Percentiles rank a stretch among this genome's conserved stretches.
Conservation (phyloP, 2,113 vertebrate species). For the Sphyrna mokarran region DNA sequence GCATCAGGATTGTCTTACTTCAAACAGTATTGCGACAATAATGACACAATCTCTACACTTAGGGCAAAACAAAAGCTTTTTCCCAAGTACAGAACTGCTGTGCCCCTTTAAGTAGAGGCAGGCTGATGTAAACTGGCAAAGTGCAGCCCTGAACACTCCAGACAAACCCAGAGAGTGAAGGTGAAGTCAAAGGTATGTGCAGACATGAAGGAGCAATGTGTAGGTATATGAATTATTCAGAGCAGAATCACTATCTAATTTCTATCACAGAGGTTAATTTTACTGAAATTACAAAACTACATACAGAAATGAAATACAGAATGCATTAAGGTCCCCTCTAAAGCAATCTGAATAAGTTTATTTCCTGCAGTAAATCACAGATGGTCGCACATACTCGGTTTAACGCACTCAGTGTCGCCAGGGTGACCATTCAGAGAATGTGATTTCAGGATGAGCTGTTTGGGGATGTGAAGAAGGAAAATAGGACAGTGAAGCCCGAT, state of each 20-base stretch:
- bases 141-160: neutral
- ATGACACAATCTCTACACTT: neutral
- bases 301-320: neutral
- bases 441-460: neutral
- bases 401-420: neutral
- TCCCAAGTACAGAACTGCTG: neutral
- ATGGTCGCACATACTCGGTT: neutral
- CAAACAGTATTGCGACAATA: neutral
- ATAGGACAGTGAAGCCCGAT: neutral
- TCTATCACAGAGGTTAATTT: neutral
- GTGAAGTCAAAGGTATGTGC: neutral
- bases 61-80: neutral
- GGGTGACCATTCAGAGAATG: neutral
- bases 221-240: slow-evolving; percentile 3
- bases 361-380: neutral
- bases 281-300: neutral
- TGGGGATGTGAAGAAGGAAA: neutral
- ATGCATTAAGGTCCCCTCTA: neutral
- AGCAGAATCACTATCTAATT: neutral
- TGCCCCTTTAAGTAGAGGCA: neutral
- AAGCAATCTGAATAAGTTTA: neutral
- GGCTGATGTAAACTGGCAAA: neutral
- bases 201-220: neutral
- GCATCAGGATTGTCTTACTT: neutral
- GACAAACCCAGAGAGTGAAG: neutral